A percentile compares a stretch with the other conserved stretches of the same genome.
phyloP scores from a whole-genome alignment of 2,888 invertebrate genomes.

The Orgyia antiqua region DNA sequence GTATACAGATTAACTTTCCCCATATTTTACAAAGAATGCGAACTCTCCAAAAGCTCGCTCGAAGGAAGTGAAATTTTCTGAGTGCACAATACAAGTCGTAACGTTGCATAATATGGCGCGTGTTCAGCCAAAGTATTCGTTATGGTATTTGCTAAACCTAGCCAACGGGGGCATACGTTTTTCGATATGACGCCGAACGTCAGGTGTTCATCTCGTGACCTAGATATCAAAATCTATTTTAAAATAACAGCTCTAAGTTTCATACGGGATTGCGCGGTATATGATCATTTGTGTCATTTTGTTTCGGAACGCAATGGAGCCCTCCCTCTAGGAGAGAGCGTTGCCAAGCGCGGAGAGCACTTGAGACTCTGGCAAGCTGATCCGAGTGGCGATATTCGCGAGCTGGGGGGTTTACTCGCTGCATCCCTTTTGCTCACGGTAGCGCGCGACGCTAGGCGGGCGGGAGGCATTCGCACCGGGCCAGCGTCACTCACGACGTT shows the following conservation, averaged over 20 bases:
- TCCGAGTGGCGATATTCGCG: slow-evolving; percentile 70
- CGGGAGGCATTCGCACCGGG: slow-evolving; percentile 53
- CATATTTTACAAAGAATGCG: slow-evolving; percentile 26
- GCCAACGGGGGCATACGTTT: slow-evolving; percentile 75
- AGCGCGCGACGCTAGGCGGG: slow-evolving; percentile 59
- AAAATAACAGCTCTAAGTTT: slow-evolving; percentile 35
- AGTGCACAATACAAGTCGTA: slow-evolving; percentile 65
- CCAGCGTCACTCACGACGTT: slow-evolving; percentile 72
- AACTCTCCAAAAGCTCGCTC: slow-evolving; percentile 48
- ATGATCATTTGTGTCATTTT: slow-evolving; percentile 42
- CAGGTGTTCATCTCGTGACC: slow-evolving; percentile 69
- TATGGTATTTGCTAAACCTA: slow-evolving; percentile 77
- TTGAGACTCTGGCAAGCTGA: slow-evolving; percentile 66
- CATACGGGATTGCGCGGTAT: slow-evolving; percentile 28
- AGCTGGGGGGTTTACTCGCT: slow-evolving; percentile 51
- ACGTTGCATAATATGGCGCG: slow-evolving; percentile 74
- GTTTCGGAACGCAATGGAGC: slow-evolving; percentile 38
- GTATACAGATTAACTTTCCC: too few relatives aligned
- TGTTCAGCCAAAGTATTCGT: slow-evolving; percentile 76
- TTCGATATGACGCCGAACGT: slow-evolving; percentile 74
- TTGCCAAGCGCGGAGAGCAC: slow-evolving; percentile 56
- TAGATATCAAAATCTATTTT: slow-evolving; percentile 43
- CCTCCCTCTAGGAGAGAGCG: slow-evolving; percentile 68
- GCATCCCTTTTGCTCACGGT: slow-evolving; percentile 71
- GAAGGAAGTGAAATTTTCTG: slow-evolving; percentile 59